phyloP scores from a whole-genome alignment of 37 sponge, comb jelly and placozoan species.

The Ianthella basta region DNA sequence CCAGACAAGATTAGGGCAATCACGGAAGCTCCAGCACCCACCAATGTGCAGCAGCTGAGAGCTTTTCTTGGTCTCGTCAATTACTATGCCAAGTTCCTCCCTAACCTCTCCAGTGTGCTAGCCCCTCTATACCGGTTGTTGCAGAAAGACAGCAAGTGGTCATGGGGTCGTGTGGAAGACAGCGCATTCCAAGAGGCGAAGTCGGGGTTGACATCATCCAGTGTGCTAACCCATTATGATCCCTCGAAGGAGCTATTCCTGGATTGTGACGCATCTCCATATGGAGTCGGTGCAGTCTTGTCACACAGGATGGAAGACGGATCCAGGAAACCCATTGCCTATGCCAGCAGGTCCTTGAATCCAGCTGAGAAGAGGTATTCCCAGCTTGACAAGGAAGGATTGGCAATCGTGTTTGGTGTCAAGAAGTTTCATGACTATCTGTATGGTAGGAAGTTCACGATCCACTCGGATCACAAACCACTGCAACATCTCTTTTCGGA shows the following conservation, averaged over 20 bases:
- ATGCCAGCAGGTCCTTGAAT: not conserved
- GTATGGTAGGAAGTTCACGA: not conserved
- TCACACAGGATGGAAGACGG: not conserved
- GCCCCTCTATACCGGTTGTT: not conserved
- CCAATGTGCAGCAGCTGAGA: not conserved
- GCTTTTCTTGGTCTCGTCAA: not conserved
- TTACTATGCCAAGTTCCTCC: not conserved
- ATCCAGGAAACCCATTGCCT: not conserved
- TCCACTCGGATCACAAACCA: not conserved
- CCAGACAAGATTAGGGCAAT: not conserved
- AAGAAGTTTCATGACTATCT: not conserved
- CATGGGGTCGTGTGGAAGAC: not conserved
- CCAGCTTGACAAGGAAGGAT: not conserved
- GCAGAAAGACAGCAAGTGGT: not conserved
- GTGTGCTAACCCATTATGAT: not conserved
- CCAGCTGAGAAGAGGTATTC: not conserved
- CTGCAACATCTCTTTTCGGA: not conserved
- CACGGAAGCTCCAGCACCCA: not conserved
- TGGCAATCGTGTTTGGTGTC: not conserved
- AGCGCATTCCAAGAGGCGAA: not conserved
- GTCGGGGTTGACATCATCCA: not conserved
- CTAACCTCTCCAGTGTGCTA: not conserved
- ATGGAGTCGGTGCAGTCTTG: not conserved
- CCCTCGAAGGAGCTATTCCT: not conserved
- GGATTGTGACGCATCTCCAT: not conserved